phyloP scores from a whole-genome alignment of 2,888 invertebrate species.

The Apamea sordens region DNA sequence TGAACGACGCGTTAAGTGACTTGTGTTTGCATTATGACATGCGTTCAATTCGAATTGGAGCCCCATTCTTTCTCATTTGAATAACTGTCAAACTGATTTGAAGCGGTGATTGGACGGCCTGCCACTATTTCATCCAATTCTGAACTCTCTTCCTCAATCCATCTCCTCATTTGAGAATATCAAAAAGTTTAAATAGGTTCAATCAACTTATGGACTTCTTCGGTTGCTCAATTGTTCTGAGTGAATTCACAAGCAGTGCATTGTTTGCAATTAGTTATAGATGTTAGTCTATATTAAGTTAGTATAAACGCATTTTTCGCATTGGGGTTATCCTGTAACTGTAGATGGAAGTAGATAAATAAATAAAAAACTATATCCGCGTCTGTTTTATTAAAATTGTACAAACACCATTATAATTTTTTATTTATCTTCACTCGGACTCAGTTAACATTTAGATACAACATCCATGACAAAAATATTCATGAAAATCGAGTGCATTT shows the following conservation, averaged over 20 bases:
- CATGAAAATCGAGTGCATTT: constrained; percentile 1
- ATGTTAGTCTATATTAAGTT: no score
- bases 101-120: background rate
- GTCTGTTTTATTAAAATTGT: background rate
- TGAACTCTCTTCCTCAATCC: no score
- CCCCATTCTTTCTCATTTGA: background rate
- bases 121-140: no score
- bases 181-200: no score
- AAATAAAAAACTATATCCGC: background rate
- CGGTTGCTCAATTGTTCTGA: no score
- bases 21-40: constrained; percentile 33
- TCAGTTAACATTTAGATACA: background rate
- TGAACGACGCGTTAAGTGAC: constrained; percentile 51
- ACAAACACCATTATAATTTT: background rate
- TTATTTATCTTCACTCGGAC: background rate
- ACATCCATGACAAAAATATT: background rate
- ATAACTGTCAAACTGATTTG: background rate
- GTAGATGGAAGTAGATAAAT: no score
- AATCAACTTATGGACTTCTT: no score
- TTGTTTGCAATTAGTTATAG: no score
- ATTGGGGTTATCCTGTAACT: no score
- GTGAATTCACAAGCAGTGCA: no score
- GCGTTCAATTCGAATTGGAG: background rate
- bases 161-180: no score
- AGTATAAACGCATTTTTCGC: no score